Base-by-base conservation (phyloP, 2,113 vertebrate genomes). In the Agapornis roseicollis region DNA sequence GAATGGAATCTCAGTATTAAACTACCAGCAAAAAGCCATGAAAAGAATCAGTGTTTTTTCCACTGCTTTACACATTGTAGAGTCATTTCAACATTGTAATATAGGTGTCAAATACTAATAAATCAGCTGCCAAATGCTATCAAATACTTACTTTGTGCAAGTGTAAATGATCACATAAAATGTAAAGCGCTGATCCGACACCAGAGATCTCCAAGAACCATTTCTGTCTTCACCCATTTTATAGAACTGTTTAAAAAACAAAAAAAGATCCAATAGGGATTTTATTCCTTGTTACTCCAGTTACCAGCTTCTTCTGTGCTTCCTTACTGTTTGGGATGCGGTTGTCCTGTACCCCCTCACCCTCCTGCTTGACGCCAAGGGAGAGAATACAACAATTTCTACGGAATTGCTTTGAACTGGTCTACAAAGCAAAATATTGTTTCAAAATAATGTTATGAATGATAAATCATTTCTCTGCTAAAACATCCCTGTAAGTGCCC, bases 101-200 rank as follows among this genome's bases (percentile, higher is more conserved):
- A 71, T 49, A 73, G 81, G 93, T 91, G 93, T 95, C 91, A 94
- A 93, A 93, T 16, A 37, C 83, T 89, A 85, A 88, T 95, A 93
- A 89, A 97, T 96, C 93, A 94, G 87, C 91, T 93, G 94, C 88
- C 91, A 97, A 88, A 94, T 68, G 35, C 88, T 55, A 95, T 80
- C 88, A 93, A 68, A 90, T 74, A 80, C 89, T 95, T 71, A 81
- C 74, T 97, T 52, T 90, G 78, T 39, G 39, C 82, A 91, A 84
- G 91, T 85, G 78, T 50, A 91, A 95, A 94, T 77, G 91, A 80
- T 80, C 79, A 74, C 79, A 79, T 96, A 90, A 96, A 96, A 91
- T 58, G 53, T 79, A 93, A 77, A 90, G 89, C 71, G 65, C 87
- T 85, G 80, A 81, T 76, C 87, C 76, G 78, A 70, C 84, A 96